Evolutionary conservation across 2,888 invertebrate species (phyloP).

Genomic region (Drosophila merina): DNA sequence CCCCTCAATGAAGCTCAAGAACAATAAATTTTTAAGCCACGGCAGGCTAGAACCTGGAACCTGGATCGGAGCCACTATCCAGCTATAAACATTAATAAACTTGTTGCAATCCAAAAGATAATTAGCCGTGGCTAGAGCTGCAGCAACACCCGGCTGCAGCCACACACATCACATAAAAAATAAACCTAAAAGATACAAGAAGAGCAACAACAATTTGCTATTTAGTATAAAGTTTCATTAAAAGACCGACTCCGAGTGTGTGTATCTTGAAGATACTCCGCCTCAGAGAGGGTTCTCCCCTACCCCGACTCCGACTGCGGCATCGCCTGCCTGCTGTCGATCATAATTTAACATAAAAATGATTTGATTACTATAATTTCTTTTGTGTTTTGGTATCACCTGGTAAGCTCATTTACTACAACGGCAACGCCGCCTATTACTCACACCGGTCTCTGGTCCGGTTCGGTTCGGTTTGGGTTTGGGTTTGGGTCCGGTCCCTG

Average conservation of each 20-base stretch:
- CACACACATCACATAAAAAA: conserved; percentile 17
- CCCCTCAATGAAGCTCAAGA: conserved; percentile 76
- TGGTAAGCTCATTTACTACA: conserved; percentile 81
- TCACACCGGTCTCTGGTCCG: conserved; percentile 74
- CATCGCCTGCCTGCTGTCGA: conserved; percentile 77
- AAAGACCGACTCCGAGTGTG: conserved; percentile 59
- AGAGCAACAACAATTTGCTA: conserved; percentile 68
- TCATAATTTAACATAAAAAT: conserved; percentile 79
- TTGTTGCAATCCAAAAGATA: conserved; percentile 80
- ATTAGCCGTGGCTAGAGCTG: conserved; percentile 70
- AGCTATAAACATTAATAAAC: conserved; percentile 79
- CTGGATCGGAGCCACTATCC: conserved; percentile 6
- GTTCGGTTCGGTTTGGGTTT: not conserved
- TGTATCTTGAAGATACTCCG: conserved; percentile 30
- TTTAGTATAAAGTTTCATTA: conserved; percentile 79
- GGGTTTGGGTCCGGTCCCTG: not conserved
- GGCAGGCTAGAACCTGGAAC: conserved; percentile 17
- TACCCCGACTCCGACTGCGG: not conserved
- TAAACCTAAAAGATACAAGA: conserved; percentile 14
- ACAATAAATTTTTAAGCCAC: conserved; percentile 74
- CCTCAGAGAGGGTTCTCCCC: not conserved
- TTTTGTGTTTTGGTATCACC: conserved; percentile 80
- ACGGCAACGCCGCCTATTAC: conserved; percentile 81
- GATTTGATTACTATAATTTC: conserved; percentile 79
- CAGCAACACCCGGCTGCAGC: conserved; percentile 44